Percentiles rank a stretch among this genome's conserved stretches.
Conservation (phyloP, 2,113 vertebrate genomes). For the Xerus inauris region DNA sequence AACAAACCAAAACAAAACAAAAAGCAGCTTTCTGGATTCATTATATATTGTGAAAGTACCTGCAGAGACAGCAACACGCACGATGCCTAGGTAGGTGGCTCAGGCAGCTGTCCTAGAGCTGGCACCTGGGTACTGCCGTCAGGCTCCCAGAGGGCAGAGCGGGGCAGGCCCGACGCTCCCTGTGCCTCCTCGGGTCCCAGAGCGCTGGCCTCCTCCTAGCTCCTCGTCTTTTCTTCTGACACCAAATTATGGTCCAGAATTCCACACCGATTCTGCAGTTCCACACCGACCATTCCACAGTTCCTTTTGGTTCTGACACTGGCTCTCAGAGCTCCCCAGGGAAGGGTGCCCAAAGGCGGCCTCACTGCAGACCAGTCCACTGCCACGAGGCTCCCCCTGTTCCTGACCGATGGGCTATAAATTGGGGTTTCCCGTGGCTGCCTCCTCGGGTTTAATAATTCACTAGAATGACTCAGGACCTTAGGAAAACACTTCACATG, state of each 20-base stretch:
- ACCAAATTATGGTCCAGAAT: neutral
- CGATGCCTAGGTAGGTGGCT: fast-evolving
- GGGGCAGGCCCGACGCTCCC: neutral
- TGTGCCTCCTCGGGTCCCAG: neutral
- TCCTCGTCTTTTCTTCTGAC: neutral
- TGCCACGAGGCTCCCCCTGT: no score
- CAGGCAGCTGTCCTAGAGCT: neutral
- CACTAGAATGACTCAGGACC: neutral
- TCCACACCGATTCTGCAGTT: neutral
- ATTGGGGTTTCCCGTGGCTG: fast-evolving
- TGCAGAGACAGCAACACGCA: neutral
- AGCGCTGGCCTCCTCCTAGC: no score
- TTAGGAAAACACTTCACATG: neutral
- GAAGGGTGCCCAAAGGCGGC: no score
- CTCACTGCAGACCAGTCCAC: neutral
- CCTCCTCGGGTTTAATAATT: neutral
- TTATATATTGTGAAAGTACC: neutral
- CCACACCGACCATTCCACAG: fast-evolving
- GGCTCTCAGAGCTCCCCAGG: no score
- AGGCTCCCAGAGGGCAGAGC: no score
- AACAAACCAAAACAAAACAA: neutral
- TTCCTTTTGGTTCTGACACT: neutral
- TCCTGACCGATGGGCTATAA: neutral
- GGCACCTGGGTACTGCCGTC: no score
- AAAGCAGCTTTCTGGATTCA: neutral